phyloP scores from a whole-genome alignment of 2,113 vertebrate genomes.

The Salminus brasiliensis region DNA sequence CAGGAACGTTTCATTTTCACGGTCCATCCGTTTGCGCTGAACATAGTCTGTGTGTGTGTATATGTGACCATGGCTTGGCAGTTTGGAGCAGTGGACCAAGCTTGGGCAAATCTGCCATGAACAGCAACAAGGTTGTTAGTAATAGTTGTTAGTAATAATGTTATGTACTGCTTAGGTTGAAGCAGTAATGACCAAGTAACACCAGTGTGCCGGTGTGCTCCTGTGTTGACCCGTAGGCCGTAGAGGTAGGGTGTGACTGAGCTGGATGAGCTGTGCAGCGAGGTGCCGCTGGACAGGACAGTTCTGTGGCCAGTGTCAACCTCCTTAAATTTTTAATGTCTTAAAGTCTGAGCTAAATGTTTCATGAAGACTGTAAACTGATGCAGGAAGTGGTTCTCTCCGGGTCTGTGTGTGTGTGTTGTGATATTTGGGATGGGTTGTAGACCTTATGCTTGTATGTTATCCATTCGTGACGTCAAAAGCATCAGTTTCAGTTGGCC shows the following conservation, averaged over 20 bases:
- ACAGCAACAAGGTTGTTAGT: neutral
- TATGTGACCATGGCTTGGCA: neutral
- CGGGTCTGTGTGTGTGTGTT: neutral
- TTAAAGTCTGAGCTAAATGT: conserved; percentile 49
- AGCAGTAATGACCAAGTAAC: neutral
- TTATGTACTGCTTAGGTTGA: no score
- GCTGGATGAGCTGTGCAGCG: neutral
- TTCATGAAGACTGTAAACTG: conserved; percentile 48
- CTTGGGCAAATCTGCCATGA: neutral
- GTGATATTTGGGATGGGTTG: neutral
- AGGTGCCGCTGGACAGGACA: conserved; percentile 20
- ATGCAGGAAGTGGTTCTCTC: conserved; percentile 28
- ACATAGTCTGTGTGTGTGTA: neutral
- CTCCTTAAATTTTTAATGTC: conserved; percentile 55
- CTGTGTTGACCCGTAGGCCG: neutral
- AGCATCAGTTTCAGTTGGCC: no score
- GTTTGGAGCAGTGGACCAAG: neutral
- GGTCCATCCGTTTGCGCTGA: neutral
- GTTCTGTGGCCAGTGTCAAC: conserved; percentile 24
- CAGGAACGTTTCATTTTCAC: conserved; percentile 18
- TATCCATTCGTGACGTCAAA: no score
- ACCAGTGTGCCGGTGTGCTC: neutral
- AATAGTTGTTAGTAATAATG: no score
- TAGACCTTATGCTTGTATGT: neutral
- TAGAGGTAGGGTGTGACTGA: no score